Conservation (phyloP, 1,140 invertebrate species). For the Megalopta genalis region DNA sequence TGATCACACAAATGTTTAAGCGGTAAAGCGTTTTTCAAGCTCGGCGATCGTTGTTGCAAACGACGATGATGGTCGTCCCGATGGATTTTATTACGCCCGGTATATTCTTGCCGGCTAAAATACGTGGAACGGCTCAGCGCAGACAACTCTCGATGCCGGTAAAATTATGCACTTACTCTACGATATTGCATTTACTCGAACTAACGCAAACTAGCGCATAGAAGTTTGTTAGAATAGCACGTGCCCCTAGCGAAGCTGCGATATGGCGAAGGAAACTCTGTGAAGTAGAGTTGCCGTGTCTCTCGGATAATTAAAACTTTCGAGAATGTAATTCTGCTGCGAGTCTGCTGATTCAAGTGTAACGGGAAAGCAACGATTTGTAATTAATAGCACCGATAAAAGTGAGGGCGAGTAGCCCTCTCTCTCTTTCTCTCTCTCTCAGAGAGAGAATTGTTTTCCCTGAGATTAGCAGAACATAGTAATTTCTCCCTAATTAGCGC, state of each 20-base stretch:
- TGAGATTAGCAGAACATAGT: too few species aligned
- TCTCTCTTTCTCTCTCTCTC: too few species aligned
- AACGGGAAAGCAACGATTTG: background rate
- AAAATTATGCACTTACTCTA: conserved; percentile 47
- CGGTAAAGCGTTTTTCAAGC: too few species aligned
- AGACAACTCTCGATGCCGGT: conserved; percentile 25
- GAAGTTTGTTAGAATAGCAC: conserved; percentile 54
- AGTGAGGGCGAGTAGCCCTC: background rate
- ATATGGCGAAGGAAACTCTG: conserved; percentile 47
- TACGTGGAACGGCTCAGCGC: too few species aligned
- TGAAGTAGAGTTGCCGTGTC: conserved; percentile 28
- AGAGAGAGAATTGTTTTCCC: too few species aligned
- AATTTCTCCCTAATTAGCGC: too few species aligned
- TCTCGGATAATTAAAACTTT: conserved; percentile 62
- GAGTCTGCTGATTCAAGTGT: background rate
- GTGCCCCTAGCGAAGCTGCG: conserved; percentile 37
- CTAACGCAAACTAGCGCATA: conserved; percentile 53
- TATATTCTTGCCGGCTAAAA: too few species aligned
- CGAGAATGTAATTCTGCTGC: conserved; percentile 41
- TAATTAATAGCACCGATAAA: conserved; percentile 12
- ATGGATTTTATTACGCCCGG: background rate
- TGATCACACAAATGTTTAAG: too few species aligned
- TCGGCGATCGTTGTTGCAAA: too few species aligned
- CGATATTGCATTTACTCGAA: conserved; percentile 60
- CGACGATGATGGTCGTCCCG: too few species aligned